phyloP scores from a whole-genome alignment of 2,888 invertebrate genomes.

The Pseudeuparius sepicola region DNA sequence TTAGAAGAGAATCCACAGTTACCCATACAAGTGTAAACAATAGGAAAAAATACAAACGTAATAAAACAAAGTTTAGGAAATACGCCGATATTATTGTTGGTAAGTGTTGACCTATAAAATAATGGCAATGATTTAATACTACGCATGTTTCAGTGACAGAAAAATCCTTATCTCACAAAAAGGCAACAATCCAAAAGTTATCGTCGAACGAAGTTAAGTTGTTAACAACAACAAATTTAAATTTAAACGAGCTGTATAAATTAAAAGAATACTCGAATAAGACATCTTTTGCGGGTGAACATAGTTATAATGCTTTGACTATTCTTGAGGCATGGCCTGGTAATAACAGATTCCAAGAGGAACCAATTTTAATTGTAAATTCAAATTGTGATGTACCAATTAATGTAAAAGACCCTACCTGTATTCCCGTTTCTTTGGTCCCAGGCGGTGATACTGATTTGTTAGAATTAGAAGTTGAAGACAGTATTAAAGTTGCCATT shows the following conservation, averaged over 20 bases:
- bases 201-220: constrained; percentile 56
- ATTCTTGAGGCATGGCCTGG: no score
- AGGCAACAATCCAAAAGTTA: constrained; percentile 57
- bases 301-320: no score
- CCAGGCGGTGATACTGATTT: no score
- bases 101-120: constrained; percentile 31
- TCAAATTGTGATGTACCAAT: no score
- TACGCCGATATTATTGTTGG: constrained; percentile 62
- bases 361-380: no score
- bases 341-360: no score
- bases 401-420: no score
- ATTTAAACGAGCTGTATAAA: constrained; percentile 48
- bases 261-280: constrained; percentile 36
- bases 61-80: constrained; percentile 30
- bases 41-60: constrained; percentile 25
- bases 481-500: no score
- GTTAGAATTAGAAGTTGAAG: no score
- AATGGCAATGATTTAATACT: constrained; percentile 13
- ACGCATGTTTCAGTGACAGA: constrained; percentile 52
- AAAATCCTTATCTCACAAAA: constrained; percentile 51
- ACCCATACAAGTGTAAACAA: constrained; percentile 27
- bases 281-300: no score
- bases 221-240: constrained; percentile 47
- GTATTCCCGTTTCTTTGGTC: no score
- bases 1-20: constrained; percentile 30